phyloP scores from a whole-genome alignment of 1,140 invertebrate genomes.

The Archivesica marissinica region DNA sequence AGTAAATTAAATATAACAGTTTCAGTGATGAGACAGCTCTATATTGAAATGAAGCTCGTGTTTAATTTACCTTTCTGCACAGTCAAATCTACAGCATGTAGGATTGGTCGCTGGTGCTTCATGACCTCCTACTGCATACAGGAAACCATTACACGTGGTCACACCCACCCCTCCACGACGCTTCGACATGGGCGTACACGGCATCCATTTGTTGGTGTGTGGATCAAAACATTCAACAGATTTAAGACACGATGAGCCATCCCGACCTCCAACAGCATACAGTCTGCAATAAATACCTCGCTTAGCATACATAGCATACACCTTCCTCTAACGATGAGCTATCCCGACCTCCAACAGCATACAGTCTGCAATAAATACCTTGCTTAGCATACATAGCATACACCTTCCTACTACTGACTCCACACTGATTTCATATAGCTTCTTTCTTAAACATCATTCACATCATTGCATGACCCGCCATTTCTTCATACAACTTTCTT shows the following conservation, averaged over 20 bases:
- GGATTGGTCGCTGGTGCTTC: conserved; percentile 87
- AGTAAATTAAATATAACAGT: no score
- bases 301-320: no score
- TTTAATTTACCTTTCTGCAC: conserved; percentile 83
- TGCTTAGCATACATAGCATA: no score
- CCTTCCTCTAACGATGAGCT: conserved; percentile 95
- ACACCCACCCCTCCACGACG: conserved; percentile 91
- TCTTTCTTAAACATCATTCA: no score
- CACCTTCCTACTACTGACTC: no score
- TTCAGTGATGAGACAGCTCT: no score
- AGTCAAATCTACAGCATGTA: conserved; percentile 88
- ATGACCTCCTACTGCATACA: conserved; percentile 86
- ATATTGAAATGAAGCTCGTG: no score
- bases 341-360: conserved; percentile 96
- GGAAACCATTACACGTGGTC: conserved; percentile 87
- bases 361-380: conserved; percentile 90
- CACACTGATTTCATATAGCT: no score
- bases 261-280: conserved; percentile 96
- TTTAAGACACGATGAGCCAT: conserved; percentile 94
- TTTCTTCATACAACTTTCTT: no score
- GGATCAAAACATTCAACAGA: conserved; percentile 93
- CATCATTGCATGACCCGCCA: no score
- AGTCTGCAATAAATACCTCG: conserved; percentile 85
- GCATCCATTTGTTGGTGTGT: conserved; percentile 92
- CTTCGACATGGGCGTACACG: conserved; percentile 92